phyloP scores from a whole-genome alignment of 2,113 vertebrate species.

The Seriola aureovittata region DNA sequence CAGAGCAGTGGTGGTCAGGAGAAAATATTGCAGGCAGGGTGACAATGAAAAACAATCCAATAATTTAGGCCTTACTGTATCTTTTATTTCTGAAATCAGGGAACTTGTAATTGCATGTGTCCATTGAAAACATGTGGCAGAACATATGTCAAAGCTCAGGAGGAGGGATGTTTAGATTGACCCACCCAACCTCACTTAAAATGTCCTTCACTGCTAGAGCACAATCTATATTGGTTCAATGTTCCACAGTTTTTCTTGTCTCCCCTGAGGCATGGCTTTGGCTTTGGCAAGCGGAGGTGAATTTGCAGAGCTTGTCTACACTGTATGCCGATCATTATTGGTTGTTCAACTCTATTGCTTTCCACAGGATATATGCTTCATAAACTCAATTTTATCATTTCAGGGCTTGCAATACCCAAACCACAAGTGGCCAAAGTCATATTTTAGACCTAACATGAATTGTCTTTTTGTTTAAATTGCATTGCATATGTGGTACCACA shows the following conservation, averaged over 20 bases:
- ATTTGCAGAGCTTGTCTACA: conserved; percentile 31
- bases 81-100: conserved; percentile 51
- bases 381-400: conserved; percentile 48
- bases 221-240: conserved; percentile 52
- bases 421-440: conserved; percentile 46
- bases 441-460: conserved; percentile 43
- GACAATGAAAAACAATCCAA: conserved; percentile 61
- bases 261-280: conserved; percentile 44
- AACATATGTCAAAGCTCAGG: conserved; percentile 54
- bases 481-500: background rate
- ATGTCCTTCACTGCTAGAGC: conserved; percentile 34
- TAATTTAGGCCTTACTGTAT: conserved; percentile 53
- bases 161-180: conserved; percentile 30
- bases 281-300: conserved; percentile 33
- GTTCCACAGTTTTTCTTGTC: conserved; percentile 33
- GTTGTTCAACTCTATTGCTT: conserved; percentile 42
- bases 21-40: conserved; percentile 26
- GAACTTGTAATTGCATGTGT: conserved; percentile 60
- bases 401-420: conserved; percentile 20
- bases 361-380: conserved; percentile 37
- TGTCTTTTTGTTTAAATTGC: conserved; percentile 32
- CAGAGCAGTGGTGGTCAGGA: conserved; percentile 10
- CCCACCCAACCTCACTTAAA: conserved; percentile 43
- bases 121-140: conserved; percentile 66
- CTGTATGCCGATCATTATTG: conserved; percentile 15